Conservation (phyloP, 2,888 invertebrate genomes). For the Tachina grossa region DNA sequence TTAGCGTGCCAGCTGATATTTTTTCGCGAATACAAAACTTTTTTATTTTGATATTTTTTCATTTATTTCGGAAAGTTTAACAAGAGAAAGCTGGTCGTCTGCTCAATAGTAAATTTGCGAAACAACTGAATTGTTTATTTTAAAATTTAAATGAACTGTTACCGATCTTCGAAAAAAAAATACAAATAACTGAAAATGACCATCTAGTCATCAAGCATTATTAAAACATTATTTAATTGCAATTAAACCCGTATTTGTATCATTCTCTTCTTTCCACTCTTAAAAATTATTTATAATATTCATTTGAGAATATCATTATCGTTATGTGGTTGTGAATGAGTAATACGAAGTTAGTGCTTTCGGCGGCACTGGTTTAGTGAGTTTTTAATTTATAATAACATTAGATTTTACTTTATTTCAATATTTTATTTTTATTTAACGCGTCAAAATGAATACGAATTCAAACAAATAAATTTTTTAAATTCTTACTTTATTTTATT, state of each 20-base stretch:
- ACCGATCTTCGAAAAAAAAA: neutral
- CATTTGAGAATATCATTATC: constrained; percentile 13
- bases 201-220: constrained; percentile 20
- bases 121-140: constrained; percentile 73
- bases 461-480: too few species aligned
- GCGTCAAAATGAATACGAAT: too few species aligned
- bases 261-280: constrained; percentile 33
- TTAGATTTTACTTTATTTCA: too few species aligned
- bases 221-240: neutral
- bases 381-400: neutral
- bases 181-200: constrained; percentile 5
- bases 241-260: constrained; percentile 40
- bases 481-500: too few species aligned
- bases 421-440: too few species aligned
- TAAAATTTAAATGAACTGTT: constrained; percentile 3
- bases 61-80: neutral
- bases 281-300: constrained; percentile 6
- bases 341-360: neutral
- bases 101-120: constrained; percentile 74
- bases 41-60: neutral
- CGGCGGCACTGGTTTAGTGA: neutral
- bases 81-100: constrained; percentile 58
- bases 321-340: neutral
- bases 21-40: constrained; percentile 1
- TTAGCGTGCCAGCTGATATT: constrained; percentile 50